Evolutionary conservation across 2,888 invertebrate species (phyloP).

Genomic region (Macaria liturata): DNA sequence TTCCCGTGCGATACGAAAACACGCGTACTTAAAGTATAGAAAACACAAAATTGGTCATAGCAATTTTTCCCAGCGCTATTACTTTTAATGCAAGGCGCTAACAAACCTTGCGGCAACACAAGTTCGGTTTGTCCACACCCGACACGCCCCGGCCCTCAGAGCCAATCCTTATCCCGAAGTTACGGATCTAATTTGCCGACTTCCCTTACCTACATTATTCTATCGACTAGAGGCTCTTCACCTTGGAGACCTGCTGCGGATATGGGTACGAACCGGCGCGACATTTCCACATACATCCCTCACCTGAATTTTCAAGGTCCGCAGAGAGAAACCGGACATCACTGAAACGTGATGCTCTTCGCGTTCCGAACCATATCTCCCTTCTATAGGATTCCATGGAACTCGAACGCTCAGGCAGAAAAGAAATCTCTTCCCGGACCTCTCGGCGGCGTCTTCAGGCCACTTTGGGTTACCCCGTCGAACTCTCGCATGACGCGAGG

Average conservation of each 20-base stretch:
- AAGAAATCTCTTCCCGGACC: conserved; percentile 75
- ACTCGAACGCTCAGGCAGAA: conserved; percentile 78
- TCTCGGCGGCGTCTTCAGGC: conserved; percentile 83
- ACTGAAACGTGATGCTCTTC: conserved; percentile 54
- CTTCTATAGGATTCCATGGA: conserved; percentile 75
- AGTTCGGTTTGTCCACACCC: conserved; percentile 73
- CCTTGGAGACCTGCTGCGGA: conserved; percentile 91
- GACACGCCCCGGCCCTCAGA: conserved; percentile 86
- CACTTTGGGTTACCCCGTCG: conserved; percentile 68
- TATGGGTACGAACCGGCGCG: conserved; percentile 85
- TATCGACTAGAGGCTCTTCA: conserved; percentile 85
- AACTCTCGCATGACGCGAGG: conserved; percentile 47
- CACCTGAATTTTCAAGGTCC: conserved; percentile 63
- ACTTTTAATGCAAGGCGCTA: conserved; percentile 17
- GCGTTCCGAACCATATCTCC: conserved; percentile 76
- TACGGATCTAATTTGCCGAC: conserved; percentile 87
- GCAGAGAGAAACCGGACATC: conserved; percentile 57
- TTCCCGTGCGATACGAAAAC: conserved; percentile 47
- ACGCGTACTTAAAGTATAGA: conserved; percentile 44
- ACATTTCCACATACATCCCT: conserved; percentile 57
- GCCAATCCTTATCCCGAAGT: conserved; percentile 89
- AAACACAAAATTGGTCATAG: conserved; percentile 5
- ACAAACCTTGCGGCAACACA: conserved; percentile 17
- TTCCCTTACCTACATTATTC: conserved; percentile 87
- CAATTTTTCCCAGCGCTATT: no score